Base-by-base conservation (phyloP, 2,888 invertebrate genomes). In the Ischnura elegans region DNA sequence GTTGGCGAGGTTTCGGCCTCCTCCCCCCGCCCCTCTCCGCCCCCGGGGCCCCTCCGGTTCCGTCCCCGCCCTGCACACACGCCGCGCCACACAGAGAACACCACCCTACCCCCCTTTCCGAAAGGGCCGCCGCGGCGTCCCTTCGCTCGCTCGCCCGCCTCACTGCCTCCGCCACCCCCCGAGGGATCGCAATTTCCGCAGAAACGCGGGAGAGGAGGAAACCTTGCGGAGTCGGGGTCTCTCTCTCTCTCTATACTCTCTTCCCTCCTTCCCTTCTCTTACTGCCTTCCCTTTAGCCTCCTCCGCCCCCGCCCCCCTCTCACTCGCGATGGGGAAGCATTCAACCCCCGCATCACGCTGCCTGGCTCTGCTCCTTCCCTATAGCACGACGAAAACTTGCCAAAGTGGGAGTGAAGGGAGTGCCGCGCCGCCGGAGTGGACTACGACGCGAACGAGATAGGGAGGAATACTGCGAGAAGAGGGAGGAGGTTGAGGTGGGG, bases 101-200 rank as follows among this genome's bases (percentile, higher is more conserved):
- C 85, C 45, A 42, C 25, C 21, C 42, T 45, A 42, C 55, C 87
- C 55, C n/a, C 36, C 87, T 21, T 55, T 13, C n/a, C 36, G 29
- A 43, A 42, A 46, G 43, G 25, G 43, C 86, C 86, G 43, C 85
- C n/a, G n/a, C n/a, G n/a, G n/a, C 85, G 86, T 36, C 45, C 95
- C 95, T 95, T 95, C 95, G 95, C n/a, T n/a, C n/a, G n/a, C n/a
- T n/a, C 95, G 95, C 95, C 95, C 95, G 95, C 95, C 95, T 95
- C 95, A 95, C 95, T 93, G 93, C 94, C 94, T 95, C 95, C 95
- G 94, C 93, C 94, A 94, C 94, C 94, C 94, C 94, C 94, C 95
- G 94, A 94, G 87, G 94, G 94, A 94, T 90, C 93, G 94, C 90
- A 90, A 90, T 90, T 90, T 90, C 90, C 90, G 90, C 90, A 90